Evolutionary conservation across 2,797 vertebrate species (phyloP).

Genomic region (Myiotriccus ornatus): DNA sequence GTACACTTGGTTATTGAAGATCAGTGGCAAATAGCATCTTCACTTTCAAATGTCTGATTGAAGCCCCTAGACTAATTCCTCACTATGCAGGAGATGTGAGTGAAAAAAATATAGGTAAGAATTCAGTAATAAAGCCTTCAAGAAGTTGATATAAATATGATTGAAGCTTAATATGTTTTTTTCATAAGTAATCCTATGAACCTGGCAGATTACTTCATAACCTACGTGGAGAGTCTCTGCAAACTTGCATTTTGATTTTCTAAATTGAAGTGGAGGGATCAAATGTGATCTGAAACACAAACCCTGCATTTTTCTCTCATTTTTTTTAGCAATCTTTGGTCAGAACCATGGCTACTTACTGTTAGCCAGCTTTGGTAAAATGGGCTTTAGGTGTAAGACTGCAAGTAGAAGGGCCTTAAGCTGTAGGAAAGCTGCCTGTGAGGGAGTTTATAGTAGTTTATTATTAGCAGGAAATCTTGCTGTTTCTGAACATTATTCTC

Average conservation of each 20-base stretch:
- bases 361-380: background rate
- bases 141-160: background rate
- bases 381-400: background rate
- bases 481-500: background rate
- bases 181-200: background rate
- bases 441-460: background rate
- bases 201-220: background rate
- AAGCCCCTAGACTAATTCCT: background rate
- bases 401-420: background rate
- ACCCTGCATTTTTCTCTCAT: rapidly evolving
- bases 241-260: background rate
- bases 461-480: background rate
- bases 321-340: background rate
- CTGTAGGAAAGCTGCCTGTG: background rate
- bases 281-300: background rate
- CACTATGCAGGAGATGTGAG: background rate
- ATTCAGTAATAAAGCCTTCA: background rate
- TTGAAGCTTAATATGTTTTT: background rate
- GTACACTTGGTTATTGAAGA: background rate
- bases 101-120: background rate
- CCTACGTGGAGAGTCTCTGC: background rate
- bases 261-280: background rate
- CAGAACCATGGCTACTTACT: background rate
- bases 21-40: background rate
- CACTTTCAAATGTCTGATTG: background rate